Conservation (phyloP, 1,140 invertebrate species). For the Vollenhovia emeryi region DNA sequence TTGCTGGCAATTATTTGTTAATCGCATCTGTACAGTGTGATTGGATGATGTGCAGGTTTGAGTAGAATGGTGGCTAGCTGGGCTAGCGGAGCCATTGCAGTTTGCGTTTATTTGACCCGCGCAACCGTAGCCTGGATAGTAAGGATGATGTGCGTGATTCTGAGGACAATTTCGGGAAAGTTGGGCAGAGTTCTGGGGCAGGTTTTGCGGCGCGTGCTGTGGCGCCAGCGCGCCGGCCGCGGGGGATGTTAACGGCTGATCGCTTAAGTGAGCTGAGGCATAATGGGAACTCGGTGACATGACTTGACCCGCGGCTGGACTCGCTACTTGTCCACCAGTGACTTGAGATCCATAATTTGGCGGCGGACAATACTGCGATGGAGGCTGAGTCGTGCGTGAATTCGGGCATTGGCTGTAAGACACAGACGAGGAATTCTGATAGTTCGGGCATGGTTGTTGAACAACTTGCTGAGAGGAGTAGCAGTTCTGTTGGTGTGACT, state of each 20-base stretch:
- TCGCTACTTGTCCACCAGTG: slow-evolving; percentile 70
- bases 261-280: slow-evolving; percentile 78
- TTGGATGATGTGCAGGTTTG: slow-evolving; percentile 62
- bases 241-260: slow-evolving; percentile 87
- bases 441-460: slow-evolving; percentile 77
- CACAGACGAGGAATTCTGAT: slow-evolving; percentile 73
- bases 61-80: slow-evolving; percentile 70
- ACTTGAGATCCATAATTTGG: slow-evolving; percentile 72
- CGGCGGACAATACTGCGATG: slow-evolving; percentile 77
- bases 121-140: slow-evolving; percentile 78
- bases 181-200: slow-evolving; percentile 85
- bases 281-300: slow-evolving; percentile 83
- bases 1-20: slow-evolving; percentile 76
- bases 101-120: slow-evolving; percentile 73
- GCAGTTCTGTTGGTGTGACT: slow-evolving; percentile 80
- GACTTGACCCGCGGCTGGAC: slow-evolving; percentile 77
- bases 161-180: slow-evolving; percentile 84
- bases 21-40: slow-evolving; percentile 67
- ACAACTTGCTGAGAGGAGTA: slow-evolving; percentile 73
- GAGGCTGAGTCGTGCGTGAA: slow-evolving; percentile 73
- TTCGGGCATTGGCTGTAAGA: slow-evolving; percentile 80
- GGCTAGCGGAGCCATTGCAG: slow-evolving; percentile 69
- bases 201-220: slow-evolving; percentile 81
- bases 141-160: slow-evolving; percentile 78
- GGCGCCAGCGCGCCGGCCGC: slow-evolving; percentile 87